Conservation (phyloP, 2,797 vertebrate genomes). For the Anas flavirostris region DNA sequence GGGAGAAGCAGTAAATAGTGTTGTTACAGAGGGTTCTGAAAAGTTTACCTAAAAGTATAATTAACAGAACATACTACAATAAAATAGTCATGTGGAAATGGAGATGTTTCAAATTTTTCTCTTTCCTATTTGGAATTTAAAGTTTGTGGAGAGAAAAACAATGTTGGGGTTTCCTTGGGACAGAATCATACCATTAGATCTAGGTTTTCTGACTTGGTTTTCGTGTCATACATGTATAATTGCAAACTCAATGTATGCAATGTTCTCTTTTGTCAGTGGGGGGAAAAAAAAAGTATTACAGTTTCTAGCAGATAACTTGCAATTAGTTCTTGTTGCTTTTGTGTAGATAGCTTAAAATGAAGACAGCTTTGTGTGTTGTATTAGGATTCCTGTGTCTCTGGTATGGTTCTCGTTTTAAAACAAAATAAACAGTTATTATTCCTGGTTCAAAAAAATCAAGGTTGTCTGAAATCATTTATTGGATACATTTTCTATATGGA, state of each 20-base stretch:
- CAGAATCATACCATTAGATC: background rate
- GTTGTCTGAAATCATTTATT: background rate
- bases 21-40: background rate
- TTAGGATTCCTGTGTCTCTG: background rate
- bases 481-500: background rate
- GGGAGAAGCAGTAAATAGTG: background rate
- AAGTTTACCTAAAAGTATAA: background rate
- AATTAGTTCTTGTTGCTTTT: constrained; percentile 24
- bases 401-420: constrained; percentile 10
- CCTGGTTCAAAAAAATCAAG: background rate
- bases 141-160: background rate
- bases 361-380: background rate
- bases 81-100: background rate
- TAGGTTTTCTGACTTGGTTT: constrained; percentile 10
- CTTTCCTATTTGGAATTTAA: background rate
- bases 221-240: background rate
- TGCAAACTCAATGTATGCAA: background rate
- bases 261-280: constrained; percentile 5
- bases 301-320: constrained; percentile 6
- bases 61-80: background rate
- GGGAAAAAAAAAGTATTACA: background rate
- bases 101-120: background rate
- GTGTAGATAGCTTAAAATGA: background rate
- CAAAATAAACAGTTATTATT: background rate
- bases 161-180: background rate